These are phyloP conservation scores for Mus caroli DNA, from an alignment of 2,797 vertebrate species.

Conservation along the genomic window DNA sequence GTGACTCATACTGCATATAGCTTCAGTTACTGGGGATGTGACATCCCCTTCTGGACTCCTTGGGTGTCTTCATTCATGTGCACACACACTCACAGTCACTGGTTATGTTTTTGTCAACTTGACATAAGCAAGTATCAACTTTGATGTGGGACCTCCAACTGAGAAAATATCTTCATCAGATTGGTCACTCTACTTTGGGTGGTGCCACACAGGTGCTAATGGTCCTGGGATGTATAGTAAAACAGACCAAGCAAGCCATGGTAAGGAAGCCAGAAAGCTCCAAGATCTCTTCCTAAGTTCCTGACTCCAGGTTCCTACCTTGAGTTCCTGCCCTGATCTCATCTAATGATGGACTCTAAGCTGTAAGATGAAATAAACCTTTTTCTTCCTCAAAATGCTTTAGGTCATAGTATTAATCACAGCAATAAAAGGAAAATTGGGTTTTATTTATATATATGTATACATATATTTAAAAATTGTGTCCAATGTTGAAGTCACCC, in stretches of 20 bases:
- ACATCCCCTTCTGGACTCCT: neutral
- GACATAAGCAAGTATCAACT: neutral
- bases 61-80: neutral
- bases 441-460: too few relatives aligned
- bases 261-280: neutral
- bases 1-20: neutral
- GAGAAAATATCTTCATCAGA: neutral
- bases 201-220: neutral
- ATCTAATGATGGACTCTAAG: neutral
- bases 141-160: neutral
- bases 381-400: neutral
- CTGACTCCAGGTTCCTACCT: neutral
- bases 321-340: neutral
- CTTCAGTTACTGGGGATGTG: neutral
- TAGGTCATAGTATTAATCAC: neutral
- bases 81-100: neutral
- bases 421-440: neutral
- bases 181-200: neutral
- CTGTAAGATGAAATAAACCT: neutral
- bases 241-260: neutral
- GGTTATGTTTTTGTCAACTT: neutral
- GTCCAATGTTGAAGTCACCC: neutral
- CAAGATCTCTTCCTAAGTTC: neutral
- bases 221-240: neutral
- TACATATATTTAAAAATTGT: too few relatives aligned